phyloP scores from a whole-genome alignment of 2,113 vertebrate species.

The Hydrochoerus hydrochaeris region DNA sequence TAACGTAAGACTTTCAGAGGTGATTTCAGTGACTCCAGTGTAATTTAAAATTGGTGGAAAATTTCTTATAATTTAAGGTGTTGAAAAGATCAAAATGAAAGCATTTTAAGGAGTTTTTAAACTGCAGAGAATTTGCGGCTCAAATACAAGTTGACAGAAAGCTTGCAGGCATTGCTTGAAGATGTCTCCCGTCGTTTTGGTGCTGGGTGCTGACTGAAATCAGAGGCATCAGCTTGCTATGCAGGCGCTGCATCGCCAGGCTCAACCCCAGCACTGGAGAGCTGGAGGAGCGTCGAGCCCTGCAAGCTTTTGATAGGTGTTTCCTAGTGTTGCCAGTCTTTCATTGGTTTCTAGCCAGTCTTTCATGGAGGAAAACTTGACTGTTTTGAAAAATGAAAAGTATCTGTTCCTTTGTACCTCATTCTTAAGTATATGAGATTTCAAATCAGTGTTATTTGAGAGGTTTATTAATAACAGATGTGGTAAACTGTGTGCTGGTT shows the following conservation, averaged over 20 bases:
- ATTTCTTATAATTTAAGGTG: neutral
- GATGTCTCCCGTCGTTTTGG: neutral
- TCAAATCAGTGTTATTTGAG: neutral
- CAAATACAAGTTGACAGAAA: neutral
- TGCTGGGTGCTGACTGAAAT: neutral
- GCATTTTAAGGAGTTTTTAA: neutral
- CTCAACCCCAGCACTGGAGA: neutral
- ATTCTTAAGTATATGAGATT: slow-evolving; percentile 8
- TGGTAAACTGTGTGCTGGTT: neutral
- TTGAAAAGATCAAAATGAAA: neutral
- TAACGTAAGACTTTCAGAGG: neutral
- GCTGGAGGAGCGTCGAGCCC: neutral
- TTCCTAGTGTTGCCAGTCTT: neutral
- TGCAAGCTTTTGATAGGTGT: neutral
- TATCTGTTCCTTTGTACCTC: neutral
- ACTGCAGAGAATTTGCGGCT: neutral
- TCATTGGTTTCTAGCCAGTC: neutral
- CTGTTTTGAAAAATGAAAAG: slow-evolving; percentile 5
- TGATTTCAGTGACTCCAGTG: neutral
- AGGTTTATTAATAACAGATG: slow-evolving; percentile 4
- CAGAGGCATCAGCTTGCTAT: neutral
- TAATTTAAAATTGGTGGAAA: neutral
- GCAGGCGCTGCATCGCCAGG: neutral
- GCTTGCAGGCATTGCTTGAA: neutral
- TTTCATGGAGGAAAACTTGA: neutral